phyloP scores from a whole-genome alignment of 2,113 vertebrate species.

The Vicugna pacos region DNA sequence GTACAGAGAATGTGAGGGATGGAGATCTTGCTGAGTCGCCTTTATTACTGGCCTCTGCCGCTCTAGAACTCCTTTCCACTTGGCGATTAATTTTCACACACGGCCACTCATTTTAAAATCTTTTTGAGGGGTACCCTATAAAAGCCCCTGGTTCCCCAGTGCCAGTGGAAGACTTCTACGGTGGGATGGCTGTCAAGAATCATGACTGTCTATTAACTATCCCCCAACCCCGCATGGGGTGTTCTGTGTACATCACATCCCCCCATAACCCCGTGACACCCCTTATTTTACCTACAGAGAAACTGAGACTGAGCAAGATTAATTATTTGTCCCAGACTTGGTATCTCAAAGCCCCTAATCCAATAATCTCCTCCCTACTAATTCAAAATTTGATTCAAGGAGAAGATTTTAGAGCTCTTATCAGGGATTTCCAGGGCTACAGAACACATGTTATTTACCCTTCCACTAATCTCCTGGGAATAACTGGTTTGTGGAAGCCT shows the following conservation, averaged over 20 bases:
- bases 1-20: background rate
- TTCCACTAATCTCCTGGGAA: background rate
- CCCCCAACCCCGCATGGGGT: too few relatives aligned
- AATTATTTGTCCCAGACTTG: background rate
- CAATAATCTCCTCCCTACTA: background rate
- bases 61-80: background rate
- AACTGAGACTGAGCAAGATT: background rate
- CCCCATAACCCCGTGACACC: background rate
- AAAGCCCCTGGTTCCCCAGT: background rate
- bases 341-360: background rate
- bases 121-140: background rate
- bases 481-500: background rate
- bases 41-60: background rate
- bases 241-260: fast-evolving
- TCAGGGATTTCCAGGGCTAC: constrained; percentile 14
- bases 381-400: background rate
- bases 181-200: background rate
- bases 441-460: background rate
- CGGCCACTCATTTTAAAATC: background rate
- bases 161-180: background rate
- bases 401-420: constrained; percentile 20
- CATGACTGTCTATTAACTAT: too few relatives aligned
- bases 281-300: background rate
- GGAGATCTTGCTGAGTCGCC: background rate
- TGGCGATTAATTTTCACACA: background rate